phyloP scores from a whole-genome alignment of 2,797 vertebrate species.

The Amazonetta brasiliensis region DNA sequence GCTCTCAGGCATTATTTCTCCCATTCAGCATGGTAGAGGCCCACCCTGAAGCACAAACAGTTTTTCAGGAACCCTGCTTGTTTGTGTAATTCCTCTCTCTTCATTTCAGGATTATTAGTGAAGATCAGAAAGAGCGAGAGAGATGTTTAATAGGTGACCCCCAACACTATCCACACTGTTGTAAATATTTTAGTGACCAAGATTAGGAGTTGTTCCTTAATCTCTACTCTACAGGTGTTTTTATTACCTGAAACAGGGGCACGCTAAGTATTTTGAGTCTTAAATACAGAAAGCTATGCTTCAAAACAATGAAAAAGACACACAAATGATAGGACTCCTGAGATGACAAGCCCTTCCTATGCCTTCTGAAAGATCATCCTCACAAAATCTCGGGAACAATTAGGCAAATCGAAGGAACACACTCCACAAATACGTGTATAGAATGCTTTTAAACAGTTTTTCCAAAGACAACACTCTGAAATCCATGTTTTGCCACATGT shows the following conservation, averaged over 20 bases:
- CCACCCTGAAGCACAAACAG: background rate
- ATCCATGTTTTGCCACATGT: background rate
- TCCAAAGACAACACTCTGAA: background rate
- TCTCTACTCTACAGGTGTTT: fast-evolving
- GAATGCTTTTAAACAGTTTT: background rate
- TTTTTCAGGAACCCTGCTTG: background rate
- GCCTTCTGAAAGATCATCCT: background rate
- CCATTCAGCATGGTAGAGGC: background rate
- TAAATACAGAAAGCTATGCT: background rate
- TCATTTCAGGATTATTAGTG: background rate
- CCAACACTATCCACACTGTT: background rate
- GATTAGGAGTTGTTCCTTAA: background rate
- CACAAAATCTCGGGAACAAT: background rate
- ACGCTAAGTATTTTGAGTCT: background rate
- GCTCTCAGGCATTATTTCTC: background rate
- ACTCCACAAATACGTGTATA: background rate
- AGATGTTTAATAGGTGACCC: background rate
- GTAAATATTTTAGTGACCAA: background rate
- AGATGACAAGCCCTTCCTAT: background rate
- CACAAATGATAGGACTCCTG: background rate
- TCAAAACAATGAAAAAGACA: background rate
- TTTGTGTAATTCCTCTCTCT: background rate
- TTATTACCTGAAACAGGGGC: background rate
- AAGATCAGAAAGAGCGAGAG: too few species aligned
- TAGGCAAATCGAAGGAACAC: background rate